Conservation (phyloP, 53 echinoderm and acorn worm species). For the Echinometra lucunter region DNA sequence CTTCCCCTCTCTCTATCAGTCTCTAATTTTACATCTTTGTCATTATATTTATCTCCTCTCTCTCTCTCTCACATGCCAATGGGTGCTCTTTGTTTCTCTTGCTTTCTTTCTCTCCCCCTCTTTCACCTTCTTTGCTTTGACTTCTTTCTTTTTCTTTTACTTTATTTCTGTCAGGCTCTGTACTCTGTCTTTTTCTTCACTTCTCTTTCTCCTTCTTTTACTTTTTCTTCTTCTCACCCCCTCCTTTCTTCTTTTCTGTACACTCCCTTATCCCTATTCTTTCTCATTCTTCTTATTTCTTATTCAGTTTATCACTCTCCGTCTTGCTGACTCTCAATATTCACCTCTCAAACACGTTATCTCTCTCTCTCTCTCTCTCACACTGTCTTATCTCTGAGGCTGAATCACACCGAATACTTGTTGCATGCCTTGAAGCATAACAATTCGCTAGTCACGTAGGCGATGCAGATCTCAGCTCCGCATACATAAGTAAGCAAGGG, state of each 20-base stretch:
- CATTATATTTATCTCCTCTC: neutral
- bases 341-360: neutral
- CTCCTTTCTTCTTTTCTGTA: too few relatives aligned
- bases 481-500: slow-evolving; percentile 65
- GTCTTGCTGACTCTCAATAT: neutral
- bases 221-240: neutral
- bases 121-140: neutral
- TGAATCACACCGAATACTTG: slow-evolving; percentile 17
- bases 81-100: neutral
- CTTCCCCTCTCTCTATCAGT: too few relatives aligned
- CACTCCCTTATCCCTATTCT: too few relatives aligned
- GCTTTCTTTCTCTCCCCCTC: too few relatives aligned
- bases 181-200: neutral
- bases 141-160: neutral
- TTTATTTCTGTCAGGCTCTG: neutral
- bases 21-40: too few relatives aligned
- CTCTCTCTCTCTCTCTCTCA: neutral
- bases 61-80: neutral
- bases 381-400: slow-evolving; percentile 2
- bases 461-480: slow-evolving; percentile 27
- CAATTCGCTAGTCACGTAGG: slow-evolving; percentile 59
- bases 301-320: neutral
- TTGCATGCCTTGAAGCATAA: slow-evolving; percentile 52
- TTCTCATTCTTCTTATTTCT: neutral
- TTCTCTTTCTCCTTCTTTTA: neutral